Evolutionary conservation across 2,113 vertebrate species (phyloP), one percentile per base, ranked within the genome.

Genomic region (Puntigrus tetrazona): DNA sequence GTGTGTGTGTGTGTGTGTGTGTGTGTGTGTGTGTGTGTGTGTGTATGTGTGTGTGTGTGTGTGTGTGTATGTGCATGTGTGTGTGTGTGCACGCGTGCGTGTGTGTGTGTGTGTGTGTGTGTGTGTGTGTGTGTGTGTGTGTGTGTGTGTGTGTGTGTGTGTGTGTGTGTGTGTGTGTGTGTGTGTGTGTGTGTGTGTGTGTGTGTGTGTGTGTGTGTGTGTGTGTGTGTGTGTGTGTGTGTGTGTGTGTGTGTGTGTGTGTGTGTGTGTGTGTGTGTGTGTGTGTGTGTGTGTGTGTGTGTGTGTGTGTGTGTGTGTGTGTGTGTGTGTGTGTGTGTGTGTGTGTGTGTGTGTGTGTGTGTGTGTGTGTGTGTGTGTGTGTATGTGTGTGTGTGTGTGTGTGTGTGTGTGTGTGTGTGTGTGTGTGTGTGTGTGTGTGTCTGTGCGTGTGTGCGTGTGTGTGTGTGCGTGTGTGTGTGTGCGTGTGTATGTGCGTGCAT

Each of bases 191-290:
- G 20, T 55, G 52, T 16, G n/a, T 38, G 36, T 38, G 36, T 38
- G 41, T 55, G 69, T 76, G 78, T 38, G 63, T 85, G 8, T 88
- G 20, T 36, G 29, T 78, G 80, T 81, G 82, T 69, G 52, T 69
- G 38, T 81, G 3, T 22, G 50, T 52, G 7, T 22, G 2, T 22
- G 6, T n/a, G 22, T n/a, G 52, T 4, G 22, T 57, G 20, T 55
- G 52, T 16, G n/a, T 38, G 36, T 38, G 36, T 38, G 41, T 55
- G 69, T 76, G 78, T 38, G 63, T 85, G 8, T 88, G 20, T 36
- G 29, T 78, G 80, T 81, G 82, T 69, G 52, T 69, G 38, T 81
- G 3, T 22, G 50, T 52, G 7, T 22, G 2, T 22, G 6, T n/a
- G 22, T n/a, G 52, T 4, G 22, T 57, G 20, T 55, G 52, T 16